A percentile compares a stretch with the other conserved stretches of the same genome.
Evolutionary conservation across 2,113 vertebrate species (phyloP).

Genomic region (Microtus ochrogaster): DNA sequence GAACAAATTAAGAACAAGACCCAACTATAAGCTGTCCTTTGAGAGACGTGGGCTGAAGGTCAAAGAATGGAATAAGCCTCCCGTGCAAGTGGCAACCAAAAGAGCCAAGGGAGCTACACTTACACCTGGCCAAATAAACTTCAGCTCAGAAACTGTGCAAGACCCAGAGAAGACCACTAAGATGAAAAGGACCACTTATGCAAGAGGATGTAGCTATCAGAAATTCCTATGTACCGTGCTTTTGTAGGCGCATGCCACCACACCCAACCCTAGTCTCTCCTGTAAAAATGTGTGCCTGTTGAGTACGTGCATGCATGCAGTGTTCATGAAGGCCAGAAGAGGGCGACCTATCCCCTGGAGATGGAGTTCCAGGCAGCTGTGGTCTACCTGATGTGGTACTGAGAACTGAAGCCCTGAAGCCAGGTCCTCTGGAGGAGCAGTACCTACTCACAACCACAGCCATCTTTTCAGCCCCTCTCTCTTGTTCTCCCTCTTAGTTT

Average conservation of each 20-base stretch:
- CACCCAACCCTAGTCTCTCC: background rate
- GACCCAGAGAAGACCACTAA: background rate
- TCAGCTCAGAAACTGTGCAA: background rate
- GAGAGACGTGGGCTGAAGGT: background rate
- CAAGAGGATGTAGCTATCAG: background rate
- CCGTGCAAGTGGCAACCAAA: background rate
- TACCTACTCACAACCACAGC: background rate
- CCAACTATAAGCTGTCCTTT: background rate
- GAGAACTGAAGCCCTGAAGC: background rate
- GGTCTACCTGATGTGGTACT: background rate
- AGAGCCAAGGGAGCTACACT: background rate
- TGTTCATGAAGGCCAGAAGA: background rate
- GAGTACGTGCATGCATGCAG: background rate
- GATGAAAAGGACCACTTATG: background rate
- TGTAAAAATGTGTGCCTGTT: background rate
- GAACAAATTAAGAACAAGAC: background rate
- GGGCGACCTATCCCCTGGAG: background rate
- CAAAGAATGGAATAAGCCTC: background rate
- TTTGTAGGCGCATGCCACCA: background rate
- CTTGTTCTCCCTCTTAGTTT: background rate
- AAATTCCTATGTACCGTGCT: accelerated
- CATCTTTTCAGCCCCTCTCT: background rate
- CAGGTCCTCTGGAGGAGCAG: background rate
- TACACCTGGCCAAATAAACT: background rate
- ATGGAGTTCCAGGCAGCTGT: background rate